Evolutionary conservation across 2,888 invertebrate genomes (phyloP).

Genomic region (Hyles lineata): DNA sequence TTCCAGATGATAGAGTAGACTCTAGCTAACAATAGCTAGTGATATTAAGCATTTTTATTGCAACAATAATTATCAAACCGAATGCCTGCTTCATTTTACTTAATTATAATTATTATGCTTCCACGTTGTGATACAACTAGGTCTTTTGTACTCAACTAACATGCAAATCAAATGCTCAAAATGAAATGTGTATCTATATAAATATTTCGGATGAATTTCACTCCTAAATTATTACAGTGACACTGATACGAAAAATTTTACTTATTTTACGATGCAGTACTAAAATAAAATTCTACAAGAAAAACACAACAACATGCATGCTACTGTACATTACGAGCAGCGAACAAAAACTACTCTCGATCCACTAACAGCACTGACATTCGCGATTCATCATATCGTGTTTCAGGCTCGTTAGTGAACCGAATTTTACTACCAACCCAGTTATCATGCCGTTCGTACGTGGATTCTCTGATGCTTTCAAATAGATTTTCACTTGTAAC

Average conservation of each 20-base stretch:
- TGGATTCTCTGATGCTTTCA: slow-evolving; percentile 39
- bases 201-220: not conserved
- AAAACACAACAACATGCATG: slow-evolving; percentile 36
- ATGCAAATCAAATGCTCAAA: not conserved
- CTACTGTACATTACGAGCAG: slow-evolving; percentile 50
- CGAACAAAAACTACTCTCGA: slow-evolving; percentile 47
- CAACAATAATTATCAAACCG: not conserved
- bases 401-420: slow-evolving; percentile 34
- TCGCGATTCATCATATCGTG: not conserved
- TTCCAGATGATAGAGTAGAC: not conserved
- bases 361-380: slow-evolving; percentile 42
- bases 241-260: not conserved
- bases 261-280: not conserved
- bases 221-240: not conserved
- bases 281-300: not conserved
- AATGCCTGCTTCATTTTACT: not conserved
- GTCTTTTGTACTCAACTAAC: not conserved
- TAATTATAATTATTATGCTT: too few relatives aligned
- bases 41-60: not conserved
- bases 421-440: slow-evolving; percentile 28
- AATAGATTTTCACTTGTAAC: slow-evolving; percentile 1
- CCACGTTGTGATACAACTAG: too few relatives aligned
- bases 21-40: not conserved
- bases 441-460: slow-evolving; percentile 36
- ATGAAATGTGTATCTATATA: not conserved